Conservation (phyloP, 2,113 vertebrate species). For the Oophaga pumilio region DNA sequence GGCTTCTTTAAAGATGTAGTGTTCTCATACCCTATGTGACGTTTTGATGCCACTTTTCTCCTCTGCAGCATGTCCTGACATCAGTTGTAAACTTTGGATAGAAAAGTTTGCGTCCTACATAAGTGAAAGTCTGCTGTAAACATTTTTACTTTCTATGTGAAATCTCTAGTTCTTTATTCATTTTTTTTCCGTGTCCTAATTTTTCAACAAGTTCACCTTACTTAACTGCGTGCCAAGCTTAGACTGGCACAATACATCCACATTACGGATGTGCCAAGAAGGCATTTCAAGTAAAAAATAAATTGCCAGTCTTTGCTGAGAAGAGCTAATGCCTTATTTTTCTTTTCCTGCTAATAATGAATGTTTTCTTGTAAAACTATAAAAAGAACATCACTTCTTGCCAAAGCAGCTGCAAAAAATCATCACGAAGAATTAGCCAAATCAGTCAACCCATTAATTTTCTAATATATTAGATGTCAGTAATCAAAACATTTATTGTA, state of each 20-base stretch:
- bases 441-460: constrained; percentile 51
- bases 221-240: neutral
- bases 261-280: constrained; percentile 15
- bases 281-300: constrained; percentile 5
- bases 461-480: constrained; percentile 31
- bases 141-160: neutral
- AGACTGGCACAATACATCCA: neutral
- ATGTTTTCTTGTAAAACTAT: constrained; percentile 35
- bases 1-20: too few species aligned
- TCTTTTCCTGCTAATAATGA: constrained; percentile 31
- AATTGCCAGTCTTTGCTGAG: neutral
- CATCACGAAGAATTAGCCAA: constrained; percentile 37
- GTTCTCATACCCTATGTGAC: too few species aligned
- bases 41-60: too few species aligned
- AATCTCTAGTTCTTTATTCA: neutral
- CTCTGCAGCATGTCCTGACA: too few species aligned
- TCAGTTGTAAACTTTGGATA: neutral
- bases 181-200: constrained; percentile 10
- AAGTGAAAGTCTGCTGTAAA: neutral
- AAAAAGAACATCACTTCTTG: constrained; percentile 5
- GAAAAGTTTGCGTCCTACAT: neutral
- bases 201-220: neutral
- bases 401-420: constrained; percentile 42
- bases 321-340: constrained; percentile 10
- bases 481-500: constrained; percentile 43